These are phyloP conservation scores for Andricus curvator DNA, from an alignment of 2,888 invertebrate genomes.

Conservation along the genomic window DNA sequence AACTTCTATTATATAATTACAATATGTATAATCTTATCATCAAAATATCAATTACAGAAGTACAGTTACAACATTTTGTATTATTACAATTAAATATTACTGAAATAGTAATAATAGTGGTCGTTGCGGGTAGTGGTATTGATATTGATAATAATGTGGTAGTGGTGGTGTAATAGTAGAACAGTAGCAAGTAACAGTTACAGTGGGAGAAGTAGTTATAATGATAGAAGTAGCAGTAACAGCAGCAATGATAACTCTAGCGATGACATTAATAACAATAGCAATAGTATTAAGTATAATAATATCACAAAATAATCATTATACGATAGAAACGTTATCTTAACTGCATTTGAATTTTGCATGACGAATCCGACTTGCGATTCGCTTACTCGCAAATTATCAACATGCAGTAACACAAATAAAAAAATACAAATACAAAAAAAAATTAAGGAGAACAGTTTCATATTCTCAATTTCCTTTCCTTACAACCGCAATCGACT, in stretches of 20 bases:
- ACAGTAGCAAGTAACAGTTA: slow-evolving; percentile 30
- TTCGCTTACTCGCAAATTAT: slow-evolving; percentile 40
- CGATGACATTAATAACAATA: slow-evolving; percentile 54
- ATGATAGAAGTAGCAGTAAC: slow-evolving; percentile 33
- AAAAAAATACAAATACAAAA: slow-evolving; percentile 4
- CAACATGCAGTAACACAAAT: slow-evolving; percentile 25
- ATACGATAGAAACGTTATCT: slow-evolving; percentile 58
- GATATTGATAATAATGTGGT: slow-evolving; percentile 39
- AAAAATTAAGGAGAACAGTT: neutral
- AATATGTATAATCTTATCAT: slow-evolving; percentile 54
- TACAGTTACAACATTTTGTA: slow-evolving; percentile 59
- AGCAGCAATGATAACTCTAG: slow-evolving; percentile 45
- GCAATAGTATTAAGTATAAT: slow-evolving; percentile 53
- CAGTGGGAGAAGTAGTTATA: slow-evolving; percentile 22
- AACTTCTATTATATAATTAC: slow-evolving; percentile 49
- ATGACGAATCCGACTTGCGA: slow-evolving; percentile 42
- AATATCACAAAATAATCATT: slow-evolving; percentile 71
- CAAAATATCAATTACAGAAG: slow-evolving; percentile 63
- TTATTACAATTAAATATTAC: slow-evolving; percentile 58
- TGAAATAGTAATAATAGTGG: slow-evolving; percentile 48
- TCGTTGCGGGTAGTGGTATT: slow-evolving; percentile 55
- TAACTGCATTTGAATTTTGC: slow-evolving; percentile 53
- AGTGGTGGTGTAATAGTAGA: slow-evolving; percentile 28
- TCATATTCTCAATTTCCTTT: neutral
- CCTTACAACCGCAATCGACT: neutral